A percentile compares a stretch with the other conserved stretches of the same genome.
Evolutionary conservation across 35 echinoderm and acorn worm genomes (phyloP).

Genomic region (Lytechinus pictus): DNA sequence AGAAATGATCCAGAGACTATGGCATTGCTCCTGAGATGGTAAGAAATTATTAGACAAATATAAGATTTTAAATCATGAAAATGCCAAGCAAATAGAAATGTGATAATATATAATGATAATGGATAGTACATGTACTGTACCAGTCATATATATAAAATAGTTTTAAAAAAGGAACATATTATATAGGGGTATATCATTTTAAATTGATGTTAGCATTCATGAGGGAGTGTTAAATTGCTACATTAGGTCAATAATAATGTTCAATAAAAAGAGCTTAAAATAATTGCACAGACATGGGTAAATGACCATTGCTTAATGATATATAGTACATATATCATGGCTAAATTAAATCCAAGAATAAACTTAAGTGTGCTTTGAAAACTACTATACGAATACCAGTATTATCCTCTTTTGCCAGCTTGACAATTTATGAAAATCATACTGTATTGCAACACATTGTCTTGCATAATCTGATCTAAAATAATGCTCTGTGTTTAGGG

Average conservation of each 20-base stretch:
- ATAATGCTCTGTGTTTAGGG: too few species aligned
- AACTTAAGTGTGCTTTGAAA: background rate
- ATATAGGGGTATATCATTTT: background rate
- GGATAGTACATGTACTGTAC: background rate
- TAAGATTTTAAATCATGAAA: background rate
- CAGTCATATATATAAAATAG: background rate
- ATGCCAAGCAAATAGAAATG: background rate
- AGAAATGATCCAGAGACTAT: background rate
- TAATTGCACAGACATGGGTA: too few species aligned
- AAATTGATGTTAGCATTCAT: background rate
- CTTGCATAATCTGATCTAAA: too few species aligned
- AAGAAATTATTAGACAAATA: background rate
- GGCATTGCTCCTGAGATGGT: background rate
- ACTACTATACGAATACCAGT: background rate
- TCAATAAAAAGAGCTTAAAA: too few species aligned
- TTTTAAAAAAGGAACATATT: background rate
- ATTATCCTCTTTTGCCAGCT: background rate
- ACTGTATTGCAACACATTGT: too few species aligned
- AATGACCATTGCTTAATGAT: too few species aligned
- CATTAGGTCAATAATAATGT: background rate
- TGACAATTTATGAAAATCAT: background rate
- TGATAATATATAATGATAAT: background rate
- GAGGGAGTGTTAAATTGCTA: background rate
- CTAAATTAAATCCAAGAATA: background rate
- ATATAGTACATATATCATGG: background rate